These are phyloP conservation scores for Momotus momota DNA, from an alignment of 2,797 vertebrate genomes.

Conservation along the genomic window DNA sequence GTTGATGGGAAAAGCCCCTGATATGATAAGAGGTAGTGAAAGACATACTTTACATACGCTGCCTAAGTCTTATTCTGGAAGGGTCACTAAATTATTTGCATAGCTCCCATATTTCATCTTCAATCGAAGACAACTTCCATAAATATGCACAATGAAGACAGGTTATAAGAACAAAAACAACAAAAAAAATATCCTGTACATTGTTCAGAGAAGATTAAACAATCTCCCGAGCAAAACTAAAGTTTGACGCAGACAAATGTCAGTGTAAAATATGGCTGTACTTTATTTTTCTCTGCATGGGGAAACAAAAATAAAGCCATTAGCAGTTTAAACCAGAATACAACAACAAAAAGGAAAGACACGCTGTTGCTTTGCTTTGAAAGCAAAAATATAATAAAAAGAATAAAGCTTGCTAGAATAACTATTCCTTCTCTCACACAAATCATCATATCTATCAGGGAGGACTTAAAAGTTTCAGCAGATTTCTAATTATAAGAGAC, in stretches of 20 bases:
- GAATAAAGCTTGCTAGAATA: neutral
- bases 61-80: neutral
- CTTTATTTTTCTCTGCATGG: slow-evolving; percentile 34
- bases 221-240: slow-evolving; percentile 52
- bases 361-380: neutral
- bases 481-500: slow-evolving; percentile 47
- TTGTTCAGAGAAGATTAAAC: slow-evolving; percentile 38
- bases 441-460: neutral
- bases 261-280: slow-evolving; percentile 58
- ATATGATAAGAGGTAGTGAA: neutral
- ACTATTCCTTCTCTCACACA: neutral
- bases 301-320: neutral
- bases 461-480: slow-evolving; percentile 64
- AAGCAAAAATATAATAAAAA: neutral
- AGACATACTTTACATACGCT: neutral
- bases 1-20: neutral
- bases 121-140: slow-evolving; percentile 52
- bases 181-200: neutral
- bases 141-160: slow-evolving; percentile 6
- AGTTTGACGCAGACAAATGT: slow-evolving; percentile 64
- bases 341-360: neutral
- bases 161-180: slow-evolving; percentile 5
- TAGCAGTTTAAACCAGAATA: slow-evolving; percentile 21
- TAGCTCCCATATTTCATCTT: slow-evolving; percentile 24
- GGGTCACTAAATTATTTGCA: slow-evolving; percentile 44